Conservation (phyloP, 2,113 vertebrate species). For the Anthoscopus minutus region DNA sequence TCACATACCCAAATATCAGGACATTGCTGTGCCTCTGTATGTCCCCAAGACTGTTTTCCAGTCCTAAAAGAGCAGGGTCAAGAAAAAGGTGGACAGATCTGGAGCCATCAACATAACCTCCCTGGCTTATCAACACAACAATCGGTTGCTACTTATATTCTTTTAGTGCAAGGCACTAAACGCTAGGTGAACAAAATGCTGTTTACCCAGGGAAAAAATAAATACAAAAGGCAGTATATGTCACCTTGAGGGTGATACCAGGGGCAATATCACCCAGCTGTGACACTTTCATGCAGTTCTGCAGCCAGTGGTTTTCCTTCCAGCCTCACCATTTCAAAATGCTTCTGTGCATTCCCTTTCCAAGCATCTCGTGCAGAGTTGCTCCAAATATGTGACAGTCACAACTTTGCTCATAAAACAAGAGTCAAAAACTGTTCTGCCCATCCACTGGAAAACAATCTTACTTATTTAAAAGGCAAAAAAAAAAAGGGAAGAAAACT, state of each 20-base stretch:
- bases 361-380: not conserved
- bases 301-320: not conserved
- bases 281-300: not conserved
- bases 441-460: not conserved
- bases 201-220: not conserved
- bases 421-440: not conserved
- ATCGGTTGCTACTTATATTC: fast-evolving
- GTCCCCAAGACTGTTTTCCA: not conserved
- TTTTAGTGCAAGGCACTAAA: not conserved
- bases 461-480: not conserved
- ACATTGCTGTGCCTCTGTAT: not conserved
- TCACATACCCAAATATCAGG: not conserved
- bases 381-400: not conserved
- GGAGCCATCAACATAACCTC: not conserved
- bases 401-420: not conserved
- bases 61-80: not conserved
- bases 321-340: not conserved
- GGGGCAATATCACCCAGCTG: not conserved
- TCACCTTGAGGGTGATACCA: not conserved
- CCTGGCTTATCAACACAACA: not conserved
- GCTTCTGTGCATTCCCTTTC: not conserved
- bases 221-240: not conserved
- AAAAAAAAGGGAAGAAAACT: not conserved
- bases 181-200: not conserved
- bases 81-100: not conserved